Conservation (phyloP, 2,113 vertebrate species). For the Phalacrocorax brasilianus region DNA sequence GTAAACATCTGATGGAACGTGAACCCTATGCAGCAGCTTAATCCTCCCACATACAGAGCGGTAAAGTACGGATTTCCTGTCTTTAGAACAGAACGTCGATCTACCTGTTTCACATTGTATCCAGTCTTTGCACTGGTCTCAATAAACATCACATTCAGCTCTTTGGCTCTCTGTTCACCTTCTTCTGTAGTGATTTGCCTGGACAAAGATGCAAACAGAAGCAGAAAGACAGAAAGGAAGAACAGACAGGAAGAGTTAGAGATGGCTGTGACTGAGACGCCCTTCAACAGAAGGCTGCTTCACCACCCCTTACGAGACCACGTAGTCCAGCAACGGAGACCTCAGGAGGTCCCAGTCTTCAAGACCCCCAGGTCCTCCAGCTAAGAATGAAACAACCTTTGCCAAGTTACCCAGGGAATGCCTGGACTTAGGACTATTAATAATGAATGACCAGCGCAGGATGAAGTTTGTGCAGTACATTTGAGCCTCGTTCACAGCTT, state of each 20-base stretch:
- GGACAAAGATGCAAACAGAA: constrained; percentile 65
- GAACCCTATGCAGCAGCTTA: background rate
- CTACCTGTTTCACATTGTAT: constrained; percentile 96
- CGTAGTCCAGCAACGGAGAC: background rate
- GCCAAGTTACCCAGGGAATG: background rate
- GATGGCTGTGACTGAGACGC: background rate
- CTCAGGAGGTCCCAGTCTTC: background rate
- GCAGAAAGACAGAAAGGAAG: background rate
- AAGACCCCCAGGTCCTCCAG: background rate
- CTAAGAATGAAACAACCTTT: background rate
- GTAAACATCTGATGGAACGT: background rate
- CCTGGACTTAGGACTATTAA: background rate
- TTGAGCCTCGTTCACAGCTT: background rate
- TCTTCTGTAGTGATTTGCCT: constrained; percentile 96
- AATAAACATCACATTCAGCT: constrained; percentile 97
- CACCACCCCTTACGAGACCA: background rate
- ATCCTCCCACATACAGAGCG: background rate
- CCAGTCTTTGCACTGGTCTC: constrained; percentile 97
- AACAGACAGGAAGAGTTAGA: background rate
- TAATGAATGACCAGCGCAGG: background rate
- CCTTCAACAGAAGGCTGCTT: background rate
- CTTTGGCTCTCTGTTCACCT: constrained; percentile 94
- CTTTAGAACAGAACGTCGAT: background rate
- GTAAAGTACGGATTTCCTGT: background rate
- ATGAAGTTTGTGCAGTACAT: background rate